Evolutionary conservation across 1,140 invertebrate genomes (phyloP).

Genomic region (Drosophila hydei): DNA sequence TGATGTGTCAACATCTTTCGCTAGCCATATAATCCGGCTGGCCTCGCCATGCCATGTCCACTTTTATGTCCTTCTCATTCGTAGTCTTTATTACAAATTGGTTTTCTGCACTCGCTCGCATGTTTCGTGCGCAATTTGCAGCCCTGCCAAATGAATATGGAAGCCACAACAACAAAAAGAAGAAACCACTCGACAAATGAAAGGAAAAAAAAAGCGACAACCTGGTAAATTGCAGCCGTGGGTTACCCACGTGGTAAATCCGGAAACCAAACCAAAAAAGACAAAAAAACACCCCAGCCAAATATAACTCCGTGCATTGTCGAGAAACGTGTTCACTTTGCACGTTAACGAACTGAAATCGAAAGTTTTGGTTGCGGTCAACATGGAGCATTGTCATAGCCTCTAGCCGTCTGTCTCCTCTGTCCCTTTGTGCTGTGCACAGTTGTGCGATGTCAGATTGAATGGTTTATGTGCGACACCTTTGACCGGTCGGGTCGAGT

Average conservation of each 20-base stretch:
- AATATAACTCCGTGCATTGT: conserved; percentile 23
- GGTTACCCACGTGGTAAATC: conserved; percentile 39
- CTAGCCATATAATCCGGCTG: conserved; percentile 53
- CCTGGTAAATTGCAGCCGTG: conserved; percentile 44
- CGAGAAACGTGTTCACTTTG: conserved; percentile 66
- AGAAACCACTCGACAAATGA: conserved; percentile 36
- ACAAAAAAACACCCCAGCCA: conserved; percentile 6
- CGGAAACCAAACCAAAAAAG: conserved; percentile 24
- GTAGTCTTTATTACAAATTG: conserved; percentile 82
- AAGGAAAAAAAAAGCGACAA: conserved; percentile 42
- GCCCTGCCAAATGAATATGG: conserved; percentile 68
- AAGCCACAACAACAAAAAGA: conserved; percentile 31
- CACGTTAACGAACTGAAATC: conserved; percentile 80
- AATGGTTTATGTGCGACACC: conserved; percentile 81
- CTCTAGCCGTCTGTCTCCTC: conserved; percentile 13
- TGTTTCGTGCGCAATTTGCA: conserved; percentile 78
- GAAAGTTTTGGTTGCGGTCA: conserved; percentile 75
- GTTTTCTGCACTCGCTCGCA: conserved; percentile 76
- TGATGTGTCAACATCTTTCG: conserved; percentile 79
- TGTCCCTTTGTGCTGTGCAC: conserved; percentile 21
- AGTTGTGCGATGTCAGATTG: conserved; percentile 70
- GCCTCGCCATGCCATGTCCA: conserved; percentile 25
- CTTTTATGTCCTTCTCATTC: conserved; percentile 63
- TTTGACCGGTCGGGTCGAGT: conserved; percentile 70
- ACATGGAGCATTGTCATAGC: conserved; percentile 50